Evolutionary conservation across 2,113 vertebrate species (phyloP).

Genomic region (Falcunculus frontatus): DNA sequence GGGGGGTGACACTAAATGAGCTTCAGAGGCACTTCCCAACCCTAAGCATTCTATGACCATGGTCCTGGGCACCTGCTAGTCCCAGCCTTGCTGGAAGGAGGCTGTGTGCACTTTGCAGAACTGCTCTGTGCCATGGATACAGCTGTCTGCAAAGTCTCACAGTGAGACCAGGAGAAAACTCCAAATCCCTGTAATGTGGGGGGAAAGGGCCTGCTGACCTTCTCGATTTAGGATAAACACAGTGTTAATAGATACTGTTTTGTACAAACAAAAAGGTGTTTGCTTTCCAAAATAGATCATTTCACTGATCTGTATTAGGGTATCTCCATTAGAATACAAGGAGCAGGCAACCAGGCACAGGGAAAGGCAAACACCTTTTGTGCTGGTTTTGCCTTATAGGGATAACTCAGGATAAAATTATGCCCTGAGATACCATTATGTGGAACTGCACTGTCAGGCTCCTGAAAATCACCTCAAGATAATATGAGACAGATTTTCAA

Average conservation of each 20-base stretch:
- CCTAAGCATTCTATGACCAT: neutral
- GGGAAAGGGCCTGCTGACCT: neutral
- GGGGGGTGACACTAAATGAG: too few species aligned
- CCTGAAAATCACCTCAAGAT: neutral
- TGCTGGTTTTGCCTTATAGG: neutral
- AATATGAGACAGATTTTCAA: neutral
- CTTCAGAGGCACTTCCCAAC: neutral
- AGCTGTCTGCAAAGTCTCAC: neutral
- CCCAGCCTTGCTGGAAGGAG: neutral
- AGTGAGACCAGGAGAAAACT: neutral
- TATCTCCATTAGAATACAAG: neutral
- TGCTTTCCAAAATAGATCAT: neutral
- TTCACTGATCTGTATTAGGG: neutral
- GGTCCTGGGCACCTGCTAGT: neutral
- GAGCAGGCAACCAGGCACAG: neutral
- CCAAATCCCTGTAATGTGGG: neutral
- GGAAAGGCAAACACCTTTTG: neutral
- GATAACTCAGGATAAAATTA: neutral
- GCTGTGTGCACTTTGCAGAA: neutral
- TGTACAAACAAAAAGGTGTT: neutral
- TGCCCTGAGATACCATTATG: neutral
- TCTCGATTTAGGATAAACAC: neutral
- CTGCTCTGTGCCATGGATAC: rapidly evolving
- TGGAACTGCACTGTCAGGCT: neutral
- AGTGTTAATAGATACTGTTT: neutral